Conservation (phyloP, 1,140 invertebrate species). For the Saccostrea cuccullata region DNA sequence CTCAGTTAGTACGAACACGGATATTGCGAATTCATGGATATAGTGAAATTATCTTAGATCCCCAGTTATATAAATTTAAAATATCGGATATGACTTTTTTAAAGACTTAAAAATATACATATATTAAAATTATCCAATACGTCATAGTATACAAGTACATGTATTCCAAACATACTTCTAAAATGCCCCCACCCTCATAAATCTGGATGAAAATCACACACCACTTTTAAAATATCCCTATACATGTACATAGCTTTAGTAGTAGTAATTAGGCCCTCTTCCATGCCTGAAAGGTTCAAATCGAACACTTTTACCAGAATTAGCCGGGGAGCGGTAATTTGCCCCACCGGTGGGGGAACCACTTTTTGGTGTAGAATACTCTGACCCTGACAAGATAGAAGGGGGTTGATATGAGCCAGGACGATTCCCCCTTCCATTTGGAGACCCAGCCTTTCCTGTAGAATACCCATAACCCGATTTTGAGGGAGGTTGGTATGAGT, state of each 20-base stretch:
- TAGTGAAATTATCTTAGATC: too few relatives aligned
- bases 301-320: constrained; percentile 32
- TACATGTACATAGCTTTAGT: neutral
- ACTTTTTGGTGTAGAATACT: neutral
- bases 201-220: too few relatives aligned
- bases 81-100: too few relatives aligned
- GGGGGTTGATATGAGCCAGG: neutral
- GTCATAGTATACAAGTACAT: too few relatives aligned
- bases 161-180: too few relatives aligned
- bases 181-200: too few relatives aligned
- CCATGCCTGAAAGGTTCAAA: neutral
- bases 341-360: neutral
- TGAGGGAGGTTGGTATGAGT: neutral
- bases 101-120: too few relatives aligned
- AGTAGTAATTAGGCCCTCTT: neutral
- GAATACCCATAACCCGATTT: neutral
- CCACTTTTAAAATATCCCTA: too few relatives aligned
- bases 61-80: too few relatives aligned
- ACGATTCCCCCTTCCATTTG: neutral
- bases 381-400: neutral
- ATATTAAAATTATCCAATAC: too few relatives aligned
- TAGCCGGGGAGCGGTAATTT: constrained; percentile 11
- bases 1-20: too few relatives aligned
- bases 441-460: neutral
- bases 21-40: too few relatives aligned